Conservation (phyloP, 2,113 vertebrate genomes). For the Phrynosoma blainvillii region DNA sequence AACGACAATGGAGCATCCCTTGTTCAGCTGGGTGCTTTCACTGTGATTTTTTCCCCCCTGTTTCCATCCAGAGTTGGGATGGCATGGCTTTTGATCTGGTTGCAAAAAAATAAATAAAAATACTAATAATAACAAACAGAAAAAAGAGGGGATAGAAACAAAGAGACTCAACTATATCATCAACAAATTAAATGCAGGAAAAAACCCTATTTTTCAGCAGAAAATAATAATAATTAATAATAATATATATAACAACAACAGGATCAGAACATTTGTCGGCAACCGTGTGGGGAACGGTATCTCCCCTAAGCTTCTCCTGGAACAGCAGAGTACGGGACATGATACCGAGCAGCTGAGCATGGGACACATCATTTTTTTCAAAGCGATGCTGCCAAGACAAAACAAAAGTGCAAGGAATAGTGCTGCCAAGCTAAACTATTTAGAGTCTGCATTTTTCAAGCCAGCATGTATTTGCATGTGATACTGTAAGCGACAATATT, state of each 20-base stretch:
- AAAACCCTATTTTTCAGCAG: constrained; percentile 39
- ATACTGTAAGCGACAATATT: constrained; percentile 61
- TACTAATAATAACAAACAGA: background rate
- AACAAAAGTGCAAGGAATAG: constrained; percentile 17
- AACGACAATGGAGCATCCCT: constrained; percentile 55
- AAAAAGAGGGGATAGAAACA: background rate
- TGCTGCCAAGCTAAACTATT: constrained; percentile 46
- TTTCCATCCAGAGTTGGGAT: constrained; percentile 35
- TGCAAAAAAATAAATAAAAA: background rate
- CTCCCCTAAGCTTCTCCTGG: constrained; percentile 4
- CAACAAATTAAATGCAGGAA: constrained; percentile 25
- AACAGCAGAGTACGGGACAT: constrained; percentile 23
- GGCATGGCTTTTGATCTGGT: constrained; percentile 13
- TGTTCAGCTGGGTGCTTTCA: constrained; percentile 52
- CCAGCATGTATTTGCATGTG: constrained; percentile 68
- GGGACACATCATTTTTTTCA: constrained; percentile 18
- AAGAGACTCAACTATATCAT: constrained; percentile 13
- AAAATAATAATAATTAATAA: background rate
- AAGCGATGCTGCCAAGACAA: background rate
- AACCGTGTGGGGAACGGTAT: background rate
- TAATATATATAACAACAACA: background rate
- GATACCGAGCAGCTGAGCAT: constrained; percentile 10
- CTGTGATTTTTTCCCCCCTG: constrained; percentile 55
- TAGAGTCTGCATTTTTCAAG: constrained; percentile 65
- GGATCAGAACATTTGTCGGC: constrained; percentile 17